A percentile compares a stretch with the other conserved stretches of the same genome.
Evolutionary conservation across 1,140 invertebrate species (phyloP).

Genomic region (Philaenus spumarius): DNA sequence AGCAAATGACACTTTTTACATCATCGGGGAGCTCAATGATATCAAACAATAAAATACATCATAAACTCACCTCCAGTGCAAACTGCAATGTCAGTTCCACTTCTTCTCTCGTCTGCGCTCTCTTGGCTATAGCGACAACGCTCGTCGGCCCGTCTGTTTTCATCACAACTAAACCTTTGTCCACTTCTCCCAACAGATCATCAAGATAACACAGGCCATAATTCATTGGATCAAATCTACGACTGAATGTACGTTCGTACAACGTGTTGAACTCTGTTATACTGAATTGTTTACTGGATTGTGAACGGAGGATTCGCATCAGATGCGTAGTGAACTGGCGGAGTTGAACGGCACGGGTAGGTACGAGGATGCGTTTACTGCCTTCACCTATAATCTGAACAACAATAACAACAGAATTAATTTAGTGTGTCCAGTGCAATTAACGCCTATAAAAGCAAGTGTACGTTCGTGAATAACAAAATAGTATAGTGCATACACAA

Average conservation of each 20-base stretch:
- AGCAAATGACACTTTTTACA: too few relatives aligned
- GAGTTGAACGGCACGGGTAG: conserved; percentile 82
- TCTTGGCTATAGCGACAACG: conserved; percentile 62
- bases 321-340: conserved; percentile 86
- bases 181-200: conserved; percentile 67
- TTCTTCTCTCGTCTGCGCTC: conserved; percentile 70
- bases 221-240: conserved; percentile 64
- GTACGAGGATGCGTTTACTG: conserved; percentile 72
- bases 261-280: conserved; percentile 64
- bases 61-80: conserved; percentile 51
- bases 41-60: too few relatives aligned
- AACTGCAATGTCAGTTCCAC: conserved; percentile 66
- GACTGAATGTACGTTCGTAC: conserved; percentile 64
- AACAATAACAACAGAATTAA: too few relatives aligned
- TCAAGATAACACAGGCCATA: conserved; percentile 73
- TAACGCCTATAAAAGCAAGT: too few relatives aligned
- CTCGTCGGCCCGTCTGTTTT: conserved; percentile 44
- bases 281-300: conserved; percentile 44
- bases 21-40: too few relatives aligned
- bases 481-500: too few relatives aligned
- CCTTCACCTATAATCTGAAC: conserved; percentile 81
- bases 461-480: too few relatives aligned
- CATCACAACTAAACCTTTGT: conserved; percentile 63
- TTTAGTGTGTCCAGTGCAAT: too few relatives aligned
- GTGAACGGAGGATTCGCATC: conserved; percentile 72